phyloP scores from a whole-genome alignment of 30 jellyfish, hydroid and myxozoan species.

The Cassiopea andromeda region DNA sequence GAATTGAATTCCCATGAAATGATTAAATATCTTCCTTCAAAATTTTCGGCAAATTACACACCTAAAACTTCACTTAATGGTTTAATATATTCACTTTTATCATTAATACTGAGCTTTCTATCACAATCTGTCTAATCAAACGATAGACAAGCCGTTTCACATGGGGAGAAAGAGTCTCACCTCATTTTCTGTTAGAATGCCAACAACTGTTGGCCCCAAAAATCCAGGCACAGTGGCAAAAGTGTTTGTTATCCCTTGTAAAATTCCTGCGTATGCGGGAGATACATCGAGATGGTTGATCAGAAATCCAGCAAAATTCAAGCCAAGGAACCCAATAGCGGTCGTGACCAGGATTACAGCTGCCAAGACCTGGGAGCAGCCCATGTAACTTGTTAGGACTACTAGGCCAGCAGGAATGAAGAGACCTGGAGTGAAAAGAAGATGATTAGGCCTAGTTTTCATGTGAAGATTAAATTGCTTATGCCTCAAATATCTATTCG shows the following conservation, averaged over 20 bases:
- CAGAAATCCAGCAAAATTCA: conserved; percentile 37
- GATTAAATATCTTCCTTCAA: too few relatives aligned
- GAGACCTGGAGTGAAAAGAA: conserved; percentile 17
- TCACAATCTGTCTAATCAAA: neutral
- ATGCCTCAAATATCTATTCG: too few relatives aligned
- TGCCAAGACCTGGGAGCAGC: conserved; percentile 43
- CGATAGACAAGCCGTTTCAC: neutral
- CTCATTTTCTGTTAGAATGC: conserved; percentile 70
- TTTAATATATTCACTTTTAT: too few relatives aligned
- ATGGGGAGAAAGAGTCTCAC: conserved; percentile 9
- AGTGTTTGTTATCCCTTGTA: conserved; percentile 67
- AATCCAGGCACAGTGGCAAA: conserved; percentile 76
- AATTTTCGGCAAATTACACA: too few relatives aligned
- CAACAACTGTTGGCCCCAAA: conserved; percentile 71
- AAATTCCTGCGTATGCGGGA: conserved; percentile 68
- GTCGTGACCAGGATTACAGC: conserved; percentile 60
- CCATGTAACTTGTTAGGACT: conserved; percentile 50
- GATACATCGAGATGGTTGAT: conserved; percentile 75
- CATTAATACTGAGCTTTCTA: too few relatives aligned
- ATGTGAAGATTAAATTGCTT: too few relatives aligned
- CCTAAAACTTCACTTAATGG: too few relatives aligned
- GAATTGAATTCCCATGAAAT: too few relatives aligned
- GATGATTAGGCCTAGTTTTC: neutral
- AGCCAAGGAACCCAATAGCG: conserved; percentile 53
- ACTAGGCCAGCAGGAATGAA: conserved; percentile 45